Evolutionary conservation across 1,140 invertebrate species (phyloP).

Genomic region (Macrostomum lignano): DNA sequence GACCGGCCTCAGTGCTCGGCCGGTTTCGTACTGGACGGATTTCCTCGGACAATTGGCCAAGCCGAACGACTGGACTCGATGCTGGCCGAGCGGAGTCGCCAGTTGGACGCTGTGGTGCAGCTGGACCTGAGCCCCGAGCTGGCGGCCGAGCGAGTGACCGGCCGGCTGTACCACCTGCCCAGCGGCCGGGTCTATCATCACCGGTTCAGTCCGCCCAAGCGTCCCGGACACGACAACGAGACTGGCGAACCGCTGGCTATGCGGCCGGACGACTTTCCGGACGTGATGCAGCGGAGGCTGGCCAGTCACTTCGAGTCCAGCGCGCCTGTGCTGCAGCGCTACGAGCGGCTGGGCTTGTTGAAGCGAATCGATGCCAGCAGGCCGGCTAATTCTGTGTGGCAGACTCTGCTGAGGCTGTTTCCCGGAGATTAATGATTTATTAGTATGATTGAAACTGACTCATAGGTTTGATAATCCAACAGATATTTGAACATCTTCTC

Average conservation of each 20-base stretch:
- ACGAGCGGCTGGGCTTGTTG: no score
- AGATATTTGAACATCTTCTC: no score
- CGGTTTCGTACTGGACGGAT: neutral
- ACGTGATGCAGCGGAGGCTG: neutral
- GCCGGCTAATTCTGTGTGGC: no score
- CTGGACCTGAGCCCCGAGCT: constrained; percentile 68
- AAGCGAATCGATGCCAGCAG: no score
- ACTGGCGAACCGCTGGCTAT: neutral
- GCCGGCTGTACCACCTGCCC: constrained; percentile 53
- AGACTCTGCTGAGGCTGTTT: no score
- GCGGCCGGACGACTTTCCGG: neutral
- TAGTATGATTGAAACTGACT: no score
- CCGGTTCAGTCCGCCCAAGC: constrained; percentile 74
- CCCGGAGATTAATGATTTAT: no score
- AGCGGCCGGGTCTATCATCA: constrained; percentile 86
- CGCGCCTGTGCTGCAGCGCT: no score
- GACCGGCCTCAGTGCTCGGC: neutral
- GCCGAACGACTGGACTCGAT: no score
- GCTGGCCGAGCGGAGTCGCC: constrained; percentile 47
- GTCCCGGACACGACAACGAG: constrained; percentile 68
- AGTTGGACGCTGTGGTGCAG: constrained; percentile 66
- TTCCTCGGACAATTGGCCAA: neutral
- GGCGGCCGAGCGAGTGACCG: constrained; percentile 62
- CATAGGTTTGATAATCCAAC: no score
- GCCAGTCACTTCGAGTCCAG: no score